Base-by-base conservation (phyloP, 2,113 vertebrate genomes). In the Etheostoma cragini region DNA sequence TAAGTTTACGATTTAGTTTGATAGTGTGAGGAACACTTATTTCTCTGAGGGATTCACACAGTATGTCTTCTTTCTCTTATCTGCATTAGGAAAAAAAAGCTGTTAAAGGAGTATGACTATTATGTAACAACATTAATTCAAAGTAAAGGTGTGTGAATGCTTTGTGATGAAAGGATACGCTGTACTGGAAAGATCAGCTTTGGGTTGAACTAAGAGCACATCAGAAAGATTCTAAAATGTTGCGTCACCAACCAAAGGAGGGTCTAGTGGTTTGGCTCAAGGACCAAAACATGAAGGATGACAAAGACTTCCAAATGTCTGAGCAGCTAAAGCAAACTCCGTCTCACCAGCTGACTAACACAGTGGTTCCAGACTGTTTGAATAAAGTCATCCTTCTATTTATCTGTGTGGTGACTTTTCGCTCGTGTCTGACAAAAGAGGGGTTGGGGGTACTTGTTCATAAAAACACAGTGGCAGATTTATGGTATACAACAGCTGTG, bases 281-380 rank as follows among this genome's bases (percentile, higher is more conserved):
- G 1, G 38, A 57, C 19, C 6, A 2, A 38, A 52, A 50, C 30
- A 52, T 49, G 17, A 68, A 35, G 75, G 26, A 65, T 1, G 21
- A 58, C 60, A 8, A 26, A 16, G 11, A 16, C 14, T 14, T 72
- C 22, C 69, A 49, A 57, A 21, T 46, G 46, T 49, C 58, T 72
- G 38, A 74, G 12, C 26, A 35, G 14, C n/a, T 22, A 72, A 73
- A 84, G 57, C 35, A 81, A 81, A 77, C 8, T 16, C 1, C 13
- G 26, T 64, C 58, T 83, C 75, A 78, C 35, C 47, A 68, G 38
- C 52, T 58, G 69, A 88, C n/a, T 35, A 76, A 81, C 17, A 21
- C 53, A 19, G 24, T 35, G 7, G 46, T 1, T 42, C 45, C n/a
- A 35, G 30, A 14, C 11, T 24, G 22, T 33, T 30, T 66, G 10